Conservation (phyloP, 2,888 invertebrate species). For the Endomychus coccineus region DNA sequence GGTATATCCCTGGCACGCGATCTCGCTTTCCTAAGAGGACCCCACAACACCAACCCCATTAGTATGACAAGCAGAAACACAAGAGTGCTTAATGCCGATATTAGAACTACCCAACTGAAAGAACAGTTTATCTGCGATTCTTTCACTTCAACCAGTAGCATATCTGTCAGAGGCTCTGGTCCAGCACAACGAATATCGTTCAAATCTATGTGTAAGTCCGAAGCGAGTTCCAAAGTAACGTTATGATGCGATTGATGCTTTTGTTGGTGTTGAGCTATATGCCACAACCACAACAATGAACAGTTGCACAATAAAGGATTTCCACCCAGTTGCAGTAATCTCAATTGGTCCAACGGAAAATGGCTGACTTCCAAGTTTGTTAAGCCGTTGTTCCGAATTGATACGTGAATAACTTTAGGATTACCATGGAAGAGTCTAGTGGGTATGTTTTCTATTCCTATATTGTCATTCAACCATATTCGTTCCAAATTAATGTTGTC, state of each 20-base stretch:
- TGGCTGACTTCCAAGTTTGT: constrained; percentile 71
- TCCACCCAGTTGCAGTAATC: constrained; percentile 66
- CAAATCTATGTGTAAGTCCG: constrained; percentile 47
- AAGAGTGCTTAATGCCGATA: constrained; percentile 45
- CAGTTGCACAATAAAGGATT: constrained; percentile 84
- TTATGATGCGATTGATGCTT: constrained; percentile 28
- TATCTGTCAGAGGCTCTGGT: constrained; percentile 50
- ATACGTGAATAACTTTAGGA: constrained; percentile 67
- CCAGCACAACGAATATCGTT: constrained; percentile 53
- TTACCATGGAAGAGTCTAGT: constrained; percentile 77
- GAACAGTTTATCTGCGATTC: constrained; percentile 59
- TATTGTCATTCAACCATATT: constrained; percentile 71
- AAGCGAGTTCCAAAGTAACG: constrained; percentile 34
- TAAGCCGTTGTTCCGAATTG: constrained; percentile 68
- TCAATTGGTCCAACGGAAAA: constrained; percentile 73
- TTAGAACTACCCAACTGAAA: constrained; percentile 53
- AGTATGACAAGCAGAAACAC: constrained; percentile 34
- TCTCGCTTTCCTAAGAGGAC: constrained; percentile 31
- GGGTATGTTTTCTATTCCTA: constrained; percentile 66
- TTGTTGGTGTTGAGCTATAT: constrained; percentile 48
- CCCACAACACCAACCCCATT: constrained; percentile 35
- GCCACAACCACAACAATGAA: constrained; percentile 80
- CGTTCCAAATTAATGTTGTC: constrained; percentile 78
- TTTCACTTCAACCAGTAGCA: constrained; percentile 50
- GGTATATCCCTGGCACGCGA: constrained; percentile 30